A percentile compares a stretch with the other conserved stretches of the same genome.
phyloP scores from a whole-genome alignment of 1,140 invertebrate species.

The Drosophila mayri region DNA sequence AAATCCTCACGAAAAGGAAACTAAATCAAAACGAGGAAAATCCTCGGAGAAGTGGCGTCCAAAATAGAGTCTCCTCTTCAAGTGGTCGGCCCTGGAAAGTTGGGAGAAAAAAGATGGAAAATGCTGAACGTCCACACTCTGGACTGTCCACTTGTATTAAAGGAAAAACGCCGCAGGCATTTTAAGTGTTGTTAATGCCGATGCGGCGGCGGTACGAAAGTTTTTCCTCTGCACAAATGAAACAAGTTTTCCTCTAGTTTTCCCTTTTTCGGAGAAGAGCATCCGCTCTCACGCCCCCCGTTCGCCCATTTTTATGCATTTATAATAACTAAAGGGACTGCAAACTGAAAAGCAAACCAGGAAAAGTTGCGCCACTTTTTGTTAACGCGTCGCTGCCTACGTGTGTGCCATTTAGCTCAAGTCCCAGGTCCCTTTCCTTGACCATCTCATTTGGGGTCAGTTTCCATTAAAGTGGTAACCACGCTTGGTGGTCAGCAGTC shows the following conservation, averaged over 20 bases:
- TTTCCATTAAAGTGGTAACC: conserved; percentile 30
- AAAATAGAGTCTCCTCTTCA: conserved; percentile 39
- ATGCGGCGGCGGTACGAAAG: conserved; percentile 62
- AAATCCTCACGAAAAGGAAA: conserved; percentile 55
- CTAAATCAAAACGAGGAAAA: conserved; percentile 74
- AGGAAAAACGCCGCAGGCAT: conserved; percentile 79
- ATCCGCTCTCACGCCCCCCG: conserved; percentile 11
- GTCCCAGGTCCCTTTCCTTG: conserved; percentile 17
- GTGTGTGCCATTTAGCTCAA: conserved; percentile 47
- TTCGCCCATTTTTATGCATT: conserved; percentile 71
- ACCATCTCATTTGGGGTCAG: conserved; percentile 23
- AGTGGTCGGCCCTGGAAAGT: conserved; percentile 59
- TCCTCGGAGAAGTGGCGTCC: conserved; percentile 52
- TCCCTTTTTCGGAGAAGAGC: conserved; percentile 19
- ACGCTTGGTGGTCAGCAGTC: conserved; percentile 22
- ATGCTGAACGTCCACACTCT: conserved; percentile 28
- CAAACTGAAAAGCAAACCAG: conserved; percentile 56
- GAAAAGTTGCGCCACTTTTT: conserved; percentile 65
- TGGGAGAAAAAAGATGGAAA: conserved; percentile 23
- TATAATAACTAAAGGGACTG: conserved; percentile 62
- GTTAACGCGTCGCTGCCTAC: conserved; percentile 65
- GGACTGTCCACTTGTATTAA: conserved; percentile 80
- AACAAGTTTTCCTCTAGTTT: conserved; percentile 65
- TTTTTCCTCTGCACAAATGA: conserved; percentile 72
- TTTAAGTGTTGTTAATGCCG: conserved; percentile 80